A percentile compares a stretch with the other conserved stretches of the same genome.
Conservation (phyloP, 2,113 vertebrate species). For the Cathartes aura region DNA sequence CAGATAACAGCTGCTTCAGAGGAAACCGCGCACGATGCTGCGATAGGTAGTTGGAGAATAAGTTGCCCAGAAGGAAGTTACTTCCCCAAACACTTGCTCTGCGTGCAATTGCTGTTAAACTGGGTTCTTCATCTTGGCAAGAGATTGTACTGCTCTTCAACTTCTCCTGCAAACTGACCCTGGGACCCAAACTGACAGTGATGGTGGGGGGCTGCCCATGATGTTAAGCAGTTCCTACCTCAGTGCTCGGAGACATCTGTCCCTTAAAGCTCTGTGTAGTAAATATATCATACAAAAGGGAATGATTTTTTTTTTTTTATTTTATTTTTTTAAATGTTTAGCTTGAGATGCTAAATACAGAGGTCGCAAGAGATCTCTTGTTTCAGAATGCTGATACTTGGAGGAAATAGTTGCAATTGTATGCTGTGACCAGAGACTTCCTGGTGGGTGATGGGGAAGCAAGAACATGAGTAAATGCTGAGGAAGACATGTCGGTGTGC, state of each 20-base stretch:
- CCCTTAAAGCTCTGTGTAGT: neutral
- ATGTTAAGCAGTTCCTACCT: neutral
- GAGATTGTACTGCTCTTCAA: neutral
- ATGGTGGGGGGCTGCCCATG: accelerated
- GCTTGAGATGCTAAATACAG: neutral
- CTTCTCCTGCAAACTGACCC: neutral
- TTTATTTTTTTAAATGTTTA: neutral
- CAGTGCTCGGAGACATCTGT: neutral
- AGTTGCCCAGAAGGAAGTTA: neutral
- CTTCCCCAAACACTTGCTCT: neutral
- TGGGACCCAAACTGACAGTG: neutral
- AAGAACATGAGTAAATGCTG: neutral
- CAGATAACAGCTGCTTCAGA: neutral
- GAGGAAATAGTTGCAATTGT: neutral
- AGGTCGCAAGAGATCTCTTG: neutral
- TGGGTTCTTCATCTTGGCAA: neutral
- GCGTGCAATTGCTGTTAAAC: neutral
- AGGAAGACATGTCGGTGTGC: accelerated
- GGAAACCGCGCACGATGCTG: neutral
- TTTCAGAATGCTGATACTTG: neutral
- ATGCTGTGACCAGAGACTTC: neutral
- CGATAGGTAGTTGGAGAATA: neutral
- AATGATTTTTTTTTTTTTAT: neutral
- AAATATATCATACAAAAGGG: neutral
- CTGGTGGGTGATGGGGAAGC: neutral